Base-by-base conservation (phyloP, 2,888 invertebrate genomes). In the Saturnia pavonia region DNA sequence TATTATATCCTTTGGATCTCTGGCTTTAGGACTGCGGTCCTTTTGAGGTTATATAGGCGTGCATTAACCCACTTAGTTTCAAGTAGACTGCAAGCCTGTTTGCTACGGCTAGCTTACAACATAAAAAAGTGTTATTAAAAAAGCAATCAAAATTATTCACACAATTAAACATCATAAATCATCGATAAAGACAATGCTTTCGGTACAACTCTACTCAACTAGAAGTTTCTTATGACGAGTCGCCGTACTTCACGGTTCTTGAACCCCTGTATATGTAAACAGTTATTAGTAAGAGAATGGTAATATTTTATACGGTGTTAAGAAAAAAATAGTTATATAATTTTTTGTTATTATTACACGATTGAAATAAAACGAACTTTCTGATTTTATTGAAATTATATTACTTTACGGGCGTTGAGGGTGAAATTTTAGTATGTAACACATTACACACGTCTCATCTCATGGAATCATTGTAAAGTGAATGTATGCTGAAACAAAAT, bases 231-330 rank as follows among this genome's bases (percentile, higher is more conserved):
- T 9, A 6, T 54, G 69, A 43, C 27, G 16, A 40, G 40, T 40
- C 65, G n/a, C 11, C 16, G 65, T 40, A 40, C 65, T 65, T 65
- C 65, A 65, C 65, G 65, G 40, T 65, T 65, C 65, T 65, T 65
- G 40, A 65, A 40, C 65, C 9, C 40, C 14, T 22, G 63, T 63
- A 63, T 34, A 34, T 63, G 16, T 34, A 63, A 34, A 63, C 11
- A 63, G 27, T 63, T 63, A 16, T 63, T 54, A 54, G 11, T 19
- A n/a, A 54, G 22, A 54, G 54, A 27, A 27, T 2, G 14, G 57
- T 12, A 60, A 60, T 14, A 25, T 60, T 60, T 60, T 60, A 60
- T 27, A 14, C 25, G 25, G 19, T 27, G 27, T 60, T 34, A 63
- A 34, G 27, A 63, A 63, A 4, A 63, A 54, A 54, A 51, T 6